Evolutionary conservation across 2,113 vertebrate genomes (phyloP).

Genomic region (Orcinus orca): DNA sequence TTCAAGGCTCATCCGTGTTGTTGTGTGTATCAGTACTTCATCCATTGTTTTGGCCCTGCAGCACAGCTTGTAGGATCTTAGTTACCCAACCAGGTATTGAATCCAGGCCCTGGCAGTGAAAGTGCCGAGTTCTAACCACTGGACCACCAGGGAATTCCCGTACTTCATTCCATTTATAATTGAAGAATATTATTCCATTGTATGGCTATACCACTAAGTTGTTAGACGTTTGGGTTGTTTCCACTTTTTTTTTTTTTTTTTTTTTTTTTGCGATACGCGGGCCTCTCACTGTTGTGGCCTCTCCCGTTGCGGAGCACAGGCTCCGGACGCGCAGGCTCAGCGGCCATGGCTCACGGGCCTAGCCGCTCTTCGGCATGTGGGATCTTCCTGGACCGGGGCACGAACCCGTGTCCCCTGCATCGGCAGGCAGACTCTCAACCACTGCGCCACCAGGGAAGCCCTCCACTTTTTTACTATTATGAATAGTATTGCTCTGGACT

Average conservation of each 20-base stretch:
- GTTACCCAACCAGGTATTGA: not conserved
- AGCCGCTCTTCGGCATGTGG: no score
- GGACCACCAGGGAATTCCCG: not conserved
- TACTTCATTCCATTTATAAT: not conserved
- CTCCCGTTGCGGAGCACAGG: no score
- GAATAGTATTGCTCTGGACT: not conserved
- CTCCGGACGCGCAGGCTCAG: no score
- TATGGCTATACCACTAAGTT: not conserved
- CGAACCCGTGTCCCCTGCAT: no score
- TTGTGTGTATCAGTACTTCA: not conserved
- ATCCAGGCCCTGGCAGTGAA: not conserved
- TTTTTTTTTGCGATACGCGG: no score
- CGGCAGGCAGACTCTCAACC: no score
- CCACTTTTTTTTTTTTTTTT: not conserved
- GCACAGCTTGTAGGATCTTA: not conserved
- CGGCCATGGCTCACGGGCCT: no score
- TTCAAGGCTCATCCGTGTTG: no score
- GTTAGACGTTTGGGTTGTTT: not conserved
- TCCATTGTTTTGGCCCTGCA: not conserved
- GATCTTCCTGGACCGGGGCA: no score
- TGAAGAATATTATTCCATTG: conserved; percentile 11
- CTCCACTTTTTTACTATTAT: not conserved
- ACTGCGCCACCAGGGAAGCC: no score
- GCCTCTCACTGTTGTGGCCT: no score
- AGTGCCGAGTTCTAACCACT: not conserved